phyloP scores from a whole-genome alignment of 2,113 vertebrate genomes.

The Pachyramphus minor region DNA sequence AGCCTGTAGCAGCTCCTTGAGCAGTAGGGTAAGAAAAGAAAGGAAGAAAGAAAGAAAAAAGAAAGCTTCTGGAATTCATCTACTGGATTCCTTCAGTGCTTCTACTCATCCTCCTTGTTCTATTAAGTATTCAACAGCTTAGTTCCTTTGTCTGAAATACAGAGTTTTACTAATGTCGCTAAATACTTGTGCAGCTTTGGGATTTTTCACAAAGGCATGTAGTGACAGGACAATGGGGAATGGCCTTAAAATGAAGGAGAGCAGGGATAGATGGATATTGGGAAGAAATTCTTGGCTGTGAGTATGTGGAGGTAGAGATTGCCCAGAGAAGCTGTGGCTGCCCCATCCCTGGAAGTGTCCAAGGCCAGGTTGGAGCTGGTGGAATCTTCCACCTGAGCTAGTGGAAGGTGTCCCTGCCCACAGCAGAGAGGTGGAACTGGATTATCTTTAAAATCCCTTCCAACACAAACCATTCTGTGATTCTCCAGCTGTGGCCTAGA shows the following conservation, averaged over 20 bases:
- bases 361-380: not conserved
- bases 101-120: not conserved
- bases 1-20: not conserved
- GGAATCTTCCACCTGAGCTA: too few relatives aligned
- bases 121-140: not conserved
- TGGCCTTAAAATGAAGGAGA: not conserved
- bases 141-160: not conserved
- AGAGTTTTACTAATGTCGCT: not conserved
- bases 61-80: not conserved
- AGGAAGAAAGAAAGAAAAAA: not conserved
- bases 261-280: not conserved
- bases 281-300: not conserved
- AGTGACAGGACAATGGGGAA: not conserved
- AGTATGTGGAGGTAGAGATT: not conserved
- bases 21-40: not conserved
- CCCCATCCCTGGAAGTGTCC: not conserved
- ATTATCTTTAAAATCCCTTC: not conserved
- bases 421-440: not conserved
- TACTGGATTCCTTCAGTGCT: not conserved
- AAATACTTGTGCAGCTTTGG: not conserved
- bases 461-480: not conserved
- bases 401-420: not conserved
- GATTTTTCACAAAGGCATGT: not conserved
- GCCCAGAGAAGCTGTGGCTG: not conserved
- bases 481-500: accelerated